These are phyloP conservation scores for Stenchaetothrips biformis DNA, from an alignment of 2,888 invertebrate species.

Conservation along the genomic window DNA sequence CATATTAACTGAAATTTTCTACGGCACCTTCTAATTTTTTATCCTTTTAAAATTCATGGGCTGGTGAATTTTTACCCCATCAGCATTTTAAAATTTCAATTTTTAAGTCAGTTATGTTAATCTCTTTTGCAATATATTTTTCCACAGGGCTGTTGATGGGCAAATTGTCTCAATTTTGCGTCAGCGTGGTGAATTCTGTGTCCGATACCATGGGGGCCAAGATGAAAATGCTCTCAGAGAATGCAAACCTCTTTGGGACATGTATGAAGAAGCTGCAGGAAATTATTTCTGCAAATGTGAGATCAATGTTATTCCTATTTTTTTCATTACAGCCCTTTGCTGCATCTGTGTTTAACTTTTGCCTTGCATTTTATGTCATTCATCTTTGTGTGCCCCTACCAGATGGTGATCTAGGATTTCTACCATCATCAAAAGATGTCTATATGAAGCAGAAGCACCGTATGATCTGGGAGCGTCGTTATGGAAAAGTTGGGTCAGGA, in stretches of 20 bases:
- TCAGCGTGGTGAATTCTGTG: slow-evolving; percentile 79
- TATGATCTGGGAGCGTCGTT: slow-evolving; percentile 92
- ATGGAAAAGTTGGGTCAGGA: slow-evolving; percentile 70
- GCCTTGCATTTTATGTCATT: not conserved
- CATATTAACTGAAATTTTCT: too few species aligned
- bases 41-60: too few species aligned
- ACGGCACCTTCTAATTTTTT: too few species aligned
- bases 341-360: not conserved
- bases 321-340: not conserved
- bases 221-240: slow-evolving; percentile 51
- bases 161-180: slow-evolving; percentile 78
- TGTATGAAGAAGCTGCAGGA: slow-evolving; percentile 69
- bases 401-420: slow-evolving; percentile 91
- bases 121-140: too few species aligned
- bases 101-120: too few species aligned
- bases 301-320: slow-evolving; percentile 39
- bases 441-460: slow-evolving; percentile 99
- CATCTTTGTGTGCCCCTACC: slow-evolving; percentile 29
- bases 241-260: slow-evolving; percentile 63
- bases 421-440: slow-evolving; percentile 64
- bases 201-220: slow-evolving; percentile 68
- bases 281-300: slow-evolving; percentile 95
- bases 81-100: too few species aligned
- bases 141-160: slow-evolving; percentile 70
- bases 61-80: too few species aligned